Evolutionary conservation across 2,888 invertebrate species (phyloP), one percentile per base, ranked within the genome.

Genomic region (Acanthosepion pharaonis): DNA sequence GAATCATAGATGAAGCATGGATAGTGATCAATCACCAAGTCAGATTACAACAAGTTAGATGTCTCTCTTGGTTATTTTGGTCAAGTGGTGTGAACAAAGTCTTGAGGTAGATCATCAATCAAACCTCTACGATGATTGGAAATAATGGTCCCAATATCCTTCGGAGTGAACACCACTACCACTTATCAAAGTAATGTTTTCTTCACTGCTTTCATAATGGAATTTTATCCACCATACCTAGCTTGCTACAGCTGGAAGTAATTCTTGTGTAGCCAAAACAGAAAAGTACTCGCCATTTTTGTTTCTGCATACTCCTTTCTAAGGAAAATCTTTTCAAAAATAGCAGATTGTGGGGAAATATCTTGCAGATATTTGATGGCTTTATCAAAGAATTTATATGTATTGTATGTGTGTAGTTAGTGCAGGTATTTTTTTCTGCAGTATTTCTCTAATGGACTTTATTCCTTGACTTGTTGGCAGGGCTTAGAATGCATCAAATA

Each of bases 1-100:
- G 78, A 15, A n/a, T 1, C 4, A n/a, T n/a, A n/a, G 78, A 33
- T n/a, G n/a, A n/a, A 78, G 78, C 78, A 78, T 78, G 9, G 78
- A 2, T 78, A n/a, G n/a, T 78, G 78, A 78, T 78, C 78, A 78
- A 78, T 78, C 78, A 59, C 59, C 59, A 59, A 8, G 78, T 78
- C 78, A 15, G 15, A 11, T 78, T n/a, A n/a, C 78, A n/a, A 78
- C n/a, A 11, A 33, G 78, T 78, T 78, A n/a, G 15, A n/a, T 78
- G 78, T 78, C 78, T n/a, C 78, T 33, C 78, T 78, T 78, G 78
- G 78, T 78, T 78, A 78, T 78, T 78, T 78, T 78, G 78, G 78
- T 78, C 78, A n/a, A n/a, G n/a, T 78, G 78, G 78, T 78, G 78
- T 78, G 33, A 78, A 78, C 18, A 11, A 78, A 78, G 78, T 33